Percentiles rank a stretch among this genome's conserved stretches.
phyloP scores from a whole-genome alignment of 92 coral and sea anemone species.

The Epizoanthus rinbou region DNA sequence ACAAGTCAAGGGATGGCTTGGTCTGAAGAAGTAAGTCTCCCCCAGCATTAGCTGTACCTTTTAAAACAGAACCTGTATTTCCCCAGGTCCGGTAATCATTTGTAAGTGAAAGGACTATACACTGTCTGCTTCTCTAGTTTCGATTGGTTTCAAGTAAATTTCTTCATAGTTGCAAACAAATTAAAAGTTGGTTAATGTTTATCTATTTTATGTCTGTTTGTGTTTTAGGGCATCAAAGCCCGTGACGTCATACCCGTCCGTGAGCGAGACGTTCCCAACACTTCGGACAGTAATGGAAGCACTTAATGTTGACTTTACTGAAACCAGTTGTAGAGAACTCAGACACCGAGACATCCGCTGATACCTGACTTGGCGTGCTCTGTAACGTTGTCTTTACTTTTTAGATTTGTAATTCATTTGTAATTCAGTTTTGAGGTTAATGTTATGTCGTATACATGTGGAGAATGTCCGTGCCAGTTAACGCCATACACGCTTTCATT shows the following conservation, averaged over 20 bases:
- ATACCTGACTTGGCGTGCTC: background rate
- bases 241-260: conserved; percentile 68
- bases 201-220: background rate
- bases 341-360: conserved; percentile 2
- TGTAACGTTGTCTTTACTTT: too few relatives aligned
- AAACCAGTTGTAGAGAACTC: conserved; percentile 51
- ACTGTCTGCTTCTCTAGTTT: too few relatives aligned
- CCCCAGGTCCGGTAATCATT: too few relatives aligned
- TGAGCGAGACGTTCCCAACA: conserved; percentile 72
- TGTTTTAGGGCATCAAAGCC: conserved; percentile 67
- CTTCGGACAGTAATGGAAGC: conserved; percentile 72
- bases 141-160: too few relatives aligned
- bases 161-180: too few relatives aligned
- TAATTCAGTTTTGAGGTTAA: too few relatives aligned
- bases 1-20: conserved; percentile 84
- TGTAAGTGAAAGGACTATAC: too few relatives aligned
- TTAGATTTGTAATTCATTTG: too few relatives aligned
- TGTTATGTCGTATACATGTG: too few relatives aligned
- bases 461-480: too few relatives aligned
- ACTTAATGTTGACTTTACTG: conserved; percentile 68
- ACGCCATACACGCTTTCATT: too few relatives aligned
- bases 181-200: background rate
- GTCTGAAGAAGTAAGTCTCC: conserved; percentile 70
- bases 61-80: background rate
- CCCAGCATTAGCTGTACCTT: background rate